Base-by-base conservation (phyloP, 2,888 invertebrate species). In the Drosophila siamana region DNA sequence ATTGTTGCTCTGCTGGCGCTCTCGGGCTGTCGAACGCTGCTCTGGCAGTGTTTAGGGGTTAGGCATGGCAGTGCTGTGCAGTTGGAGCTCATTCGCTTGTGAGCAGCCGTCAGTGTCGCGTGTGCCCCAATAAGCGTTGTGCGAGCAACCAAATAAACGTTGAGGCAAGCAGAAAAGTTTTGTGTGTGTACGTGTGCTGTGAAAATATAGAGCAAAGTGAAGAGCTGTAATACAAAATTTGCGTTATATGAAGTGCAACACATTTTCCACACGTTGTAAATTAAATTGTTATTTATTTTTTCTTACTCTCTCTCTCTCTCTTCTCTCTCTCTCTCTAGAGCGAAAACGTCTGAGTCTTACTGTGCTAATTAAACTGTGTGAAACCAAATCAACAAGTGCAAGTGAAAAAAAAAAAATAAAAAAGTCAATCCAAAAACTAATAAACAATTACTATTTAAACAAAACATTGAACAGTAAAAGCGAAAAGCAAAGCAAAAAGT, bases 41-140 rank as follows among this genome's bases (percentile, higher is more conserved):
- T 30, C 47, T 30, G 38, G 19, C 26, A 13, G 47, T 52, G 61
- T 13, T 61, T 51, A 44, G 65, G 60, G 75, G 69, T 79, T 79
- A 69, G 80, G 47, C 50, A 47, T 7, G 16, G 59, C 15, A 51
- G 64, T 30, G 76, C 59, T 75, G 28, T 15, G 7, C 62, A 44
- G 50, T 61, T 52, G 65, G 24, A 47, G 62, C 63, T 89, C 90
- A 86, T 87, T 86, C 90, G 86, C 78, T 85, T 79, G 79, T 61
- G 77, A 86, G 90, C 86, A 80, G 89, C 87, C 89, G 89, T 85
- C 90, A 88, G 90, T 87, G 90, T 80, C 71, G 86, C 82, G 83
- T 89, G 90, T 81, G 89, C 85, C 81, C 68, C 43, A 66, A 43
- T 11, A 67, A 81, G 69, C 55, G 65, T 57, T 60, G 19, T 52